Evolutionary conservation across 2,888 invertebrate species (phyloP), one percentile per base, ranked within the genome.

Genomic region (Sicus ferrugineus): DNA sequence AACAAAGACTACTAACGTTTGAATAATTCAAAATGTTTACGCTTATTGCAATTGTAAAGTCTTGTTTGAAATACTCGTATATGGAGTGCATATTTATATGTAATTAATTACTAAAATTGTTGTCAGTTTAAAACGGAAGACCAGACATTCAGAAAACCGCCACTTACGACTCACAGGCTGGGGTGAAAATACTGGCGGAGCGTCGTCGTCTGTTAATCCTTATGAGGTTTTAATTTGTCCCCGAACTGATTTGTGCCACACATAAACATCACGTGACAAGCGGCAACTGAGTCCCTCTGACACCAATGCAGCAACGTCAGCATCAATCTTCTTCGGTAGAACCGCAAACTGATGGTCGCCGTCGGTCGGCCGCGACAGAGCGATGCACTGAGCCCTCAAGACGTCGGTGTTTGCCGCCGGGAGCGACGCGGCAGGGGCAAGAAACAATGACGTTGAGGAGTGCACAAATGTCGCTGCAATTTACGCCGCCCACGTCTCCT

Each of bases 401-500:
- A n/a, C n/a, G n/a, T n/a, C n/a, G n/a, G n/a, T 4, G n/a, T 16
- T n/a, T 16, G 23, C 11, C 23, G 54, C 21, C 26, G 7, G 54
- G 14, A 5, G 28, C 26, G 14, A 21, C n/a, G 26, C 11, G 23
- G 28, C 2, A 31, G 34, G 31, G 34, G 48, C 34, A 31, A 23
- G 50, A 50, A 72, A 73, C 73, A 73, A 70, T 77, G 77, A 78
- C 80, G 77, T 75, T 82, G 80, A 78, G 80, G 80, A 80, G 79
- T 78, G 80, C 69, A 16, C 46, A 46, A 23, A 19, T 65, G 42
- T 23, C 34, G 56, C 31, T 46, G 50, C 21, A 52, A 21, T 50
- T 65, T 46, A 30, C 26, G n/a, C 46, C 42, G 23, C 16, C 31
- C 26, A 52, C 14, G 21, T 67, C 38, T 34, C 26, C 54, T 58